Conservation (phyloP, 2,888 invertebrate genomes). For the Ormia ochracea region DNA sequence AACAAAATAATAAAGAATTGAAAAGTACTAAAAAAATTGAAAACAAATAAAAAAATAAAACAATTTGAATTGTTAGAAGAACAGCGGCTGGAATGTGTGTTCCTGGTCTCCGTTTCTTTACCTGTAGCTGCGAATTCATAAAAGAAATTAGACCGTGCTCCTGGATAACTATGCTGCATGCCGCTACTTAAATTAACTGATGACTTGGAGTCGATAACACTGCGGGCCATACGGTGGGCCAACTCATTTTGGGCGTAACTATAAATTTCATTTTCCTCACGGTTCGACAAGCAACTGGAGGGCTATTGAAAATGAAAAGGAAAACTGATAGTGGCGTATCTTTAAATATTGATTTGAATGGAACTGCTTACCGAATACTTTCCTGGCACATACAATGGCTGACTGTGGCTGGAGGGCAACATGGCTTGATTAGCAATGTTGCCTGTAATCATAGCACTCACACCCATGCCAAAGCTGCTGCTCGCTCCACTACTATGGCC, state of each 20-base stretch:
- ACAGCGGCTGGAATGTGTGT: too few species aligned
- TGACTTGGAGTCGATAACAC: slow-evolving; percentile 79
- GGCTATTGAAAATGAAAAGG: slow-evolving; percentile 80
- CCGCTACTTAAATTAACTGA: slow-evolving; percentile 78
- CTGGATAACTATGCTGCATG: slow-evolving; percentile 76
- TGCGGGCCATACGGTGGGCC: slow-evolving; percentile 85
- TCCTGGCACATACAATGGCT: slow-evolving; percentile 92
- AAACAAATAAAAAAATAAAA: neutral
- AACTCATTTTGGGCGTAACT: slow-evolving; percentile 91
- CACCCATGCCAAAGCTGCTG: slow-evolving; percentile 66
- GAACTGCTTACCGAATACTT: slow-evolving; percentile 88
- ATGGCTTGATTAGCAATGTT: slow-evolving; percentile 78
- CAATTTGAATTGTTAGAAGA: neutral
- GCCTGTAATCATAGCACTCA: slow-evolving; percentile 65
- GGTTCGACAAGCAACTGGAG: slow-evolving; percentile 92
- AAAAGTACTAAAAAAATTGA: too few species aligned
- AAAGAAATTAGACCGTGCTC: slow-evolving; percentile 76
- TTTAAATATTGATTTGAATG: neutral
- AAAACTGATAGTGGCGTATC: neutral
- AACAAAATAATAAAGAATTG: neutral
- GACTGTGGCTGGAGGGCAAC: slow-evolving; percentile 87
- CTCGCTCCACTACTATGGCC: slow-evolving; percentile 66
- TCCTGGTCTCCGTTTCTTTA: slow-evolving; percentile 63
- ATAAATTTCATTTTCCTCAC: slow-evolving; percentile 94
- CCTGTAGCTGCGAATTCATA: slow-evolving; percentile 77